Evolutionary conservation across 2,797 vertebrate species (phyloP).

Genomic region (Brachyrhaphis roseni): DNA sequence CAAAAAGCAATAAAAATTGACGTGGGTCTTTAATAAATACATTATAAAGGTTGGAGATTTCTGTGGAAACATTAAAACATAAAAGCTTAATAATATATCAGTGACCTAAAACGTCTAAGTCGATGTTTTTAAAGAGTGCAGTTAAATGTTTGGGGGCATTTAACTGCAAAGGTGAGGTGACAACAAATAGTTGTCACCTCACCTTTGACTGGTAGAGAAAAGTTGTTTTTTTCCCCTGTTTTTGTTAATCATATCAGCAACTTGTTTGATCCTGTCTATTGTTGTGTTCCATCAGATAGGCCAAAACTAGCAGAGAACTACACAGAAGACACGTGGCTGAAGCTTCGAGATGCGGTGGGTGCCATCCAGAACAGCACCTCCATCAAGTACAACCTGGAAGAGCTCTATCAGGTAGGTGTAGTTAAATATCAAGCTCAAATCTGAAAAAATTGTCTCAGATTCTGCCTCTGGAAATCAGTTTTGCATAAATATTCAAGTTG

Average conservation of each 20-base stretch:
- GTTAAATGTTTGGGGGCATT: neutral
- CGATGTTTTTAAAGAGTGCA: neutral
- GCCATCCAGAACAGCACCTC: conserved; percentile 99
- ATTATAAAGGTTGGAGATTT: neutral
- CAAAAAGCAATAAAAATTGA: neutral
- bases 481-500: neutral
- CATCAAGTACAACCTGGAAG: conserved; percentile 98
- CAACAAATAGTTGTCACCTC: neutral
- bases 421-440: neutral
- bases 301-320: conserved; percentile 98
- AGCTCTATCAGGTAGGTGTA: conserved; percentile 90
- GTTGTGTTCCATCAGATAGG: conserved; percentile 85
- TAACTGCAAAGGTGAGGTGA: too few relatives aligned
- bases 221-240: neutral
- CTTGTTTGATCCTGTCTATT: neutral
- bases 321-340: conserved; percentile 98
- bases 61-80: neutral
- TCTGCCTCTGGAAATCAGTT: neutral
- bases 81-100: neutral
- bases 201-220: neutral
- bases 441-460: neutral
- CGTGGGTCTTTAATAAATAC: neutral
- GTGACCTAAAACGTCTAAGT: neutral
- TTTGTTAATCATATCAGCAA: neutral
- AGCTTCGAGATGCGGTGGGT: conserved; percentile 95